Base-by-base conservation (phyloP, 1,140 invertebrate species). In the Papilio xuthus region DNA sequence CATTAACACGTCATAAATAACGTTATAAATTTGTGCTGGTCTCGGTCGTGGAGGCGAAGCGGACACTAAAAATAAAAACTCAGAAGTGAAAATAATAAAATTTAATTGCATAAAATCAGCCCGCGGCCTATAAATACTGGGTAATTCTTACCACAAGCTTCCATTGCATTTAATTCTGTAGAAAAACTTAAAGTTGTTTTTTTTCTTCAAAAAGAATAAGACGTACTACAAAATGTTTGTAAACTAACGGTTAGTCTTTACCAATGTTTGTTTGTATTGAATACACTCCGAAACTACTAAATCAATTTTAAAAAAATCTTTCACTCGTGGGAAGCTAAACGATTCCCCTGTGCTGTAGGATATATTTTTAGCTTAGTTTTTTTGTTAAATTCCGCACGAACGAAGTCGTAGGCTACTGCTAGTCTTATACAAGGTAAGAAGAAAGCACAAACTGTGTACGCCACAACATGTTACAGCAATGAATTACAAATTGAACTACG, bases 21-120 rank as follows among this genome's bases (percentile, higher is more conserved):
- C 75, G 73, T 81, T 81, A 63, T 80, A 80, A 78, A 80, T 80
- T 78, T 63, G 53, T 78, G 77, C 77, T 73, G 50, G 80, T 72
- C 78, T 74, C 60, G 50, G 42, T 47, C 42, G 79, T 60, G 26
- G 75, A 56, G 70, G 28, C 44, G 53, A 80, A 82, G 80, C 78
- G 77, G 81, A 73, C 73, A 82, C 63, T 80, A 83, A 86, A 84
- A 86, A 85, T 83, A 86, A 81, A 85, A 79, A 63, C 79, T 79
- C 77, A 80, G 26, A 70, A 86, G 73, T 80, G 78, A 85, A 85
- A 88, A 85, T 87, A 86, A 86, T 88, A 83, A 84, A 88, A 82
- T 88, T 87, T 87, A 86, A 87, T 88, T 88, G 84, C 80, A 84
- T 82, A 76, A 84, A 86, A 83, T 74, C 83, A 83, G 70, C 77